Evolutionary conservation across 2,888 invertebrate species (phyloP).

Genomic region (Scelioninae gen. 2): DNA sequence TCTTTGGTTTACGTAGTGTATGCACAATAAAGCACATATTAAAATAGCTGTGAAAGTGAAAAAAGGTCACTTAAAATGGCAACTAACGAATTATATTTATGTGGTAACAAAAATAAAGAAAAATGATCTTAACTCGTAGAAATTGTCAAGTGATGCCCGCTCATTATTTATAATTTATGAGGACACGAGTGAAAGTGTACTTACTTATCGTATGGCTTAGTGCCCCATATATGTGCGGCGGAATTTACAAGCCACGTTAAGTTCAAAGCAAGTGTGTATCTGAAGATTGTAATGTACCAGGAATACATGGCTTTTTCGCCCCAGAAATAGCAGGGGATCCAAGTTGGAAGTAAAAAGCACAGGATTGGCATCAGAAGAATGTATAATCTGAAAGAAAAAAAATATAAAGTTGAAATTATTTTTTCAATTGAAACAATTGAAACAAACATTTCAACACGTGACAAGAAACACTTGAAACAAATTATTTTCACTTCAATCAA

Average conservation of each 20-base stretch:
- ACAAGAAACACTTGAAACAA: too few species aligned
- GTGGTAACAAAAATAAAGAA: background rate
- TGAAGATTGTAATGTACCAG: conserved; percentile 86
- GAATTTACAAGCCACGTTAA: conserved; percentile 96
- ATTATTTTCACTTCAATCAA: too few species aligned
- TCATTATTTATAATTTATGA: background rate
- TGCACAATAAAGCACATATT: too few species aligned
- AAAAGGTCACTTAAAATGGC: too few species aligned
- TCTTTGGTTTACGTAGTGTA: too few species aligned
- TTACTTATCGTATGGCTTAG: conserved; percentile 91
- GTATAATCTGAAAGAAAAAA: conserved; percentile 83
- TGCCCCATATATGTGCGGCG: conserved; percentile 94
- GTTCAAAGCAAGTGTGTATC: conserved; percentile 88
- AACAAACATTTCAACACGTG: too few species aligned
- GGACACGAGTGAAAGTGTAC: conserved; percentile 65
- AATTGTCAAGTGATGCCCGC: background rate
- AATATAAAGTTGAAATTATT: too few species aligned
- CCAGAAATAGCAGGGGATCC: conserved; percentile 86
- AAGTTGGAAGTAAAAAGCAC: conserved; percentile 88
- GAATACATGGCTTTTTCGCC: conserved; percentile 84
- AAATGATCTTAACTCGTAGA: background rate
- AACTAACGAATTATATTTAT: background rate
- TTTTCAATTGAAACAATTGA: too few species aligned
- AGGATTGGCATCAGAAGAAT: conserved; percentile 84
- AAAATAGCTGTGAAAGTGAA: too few species aligned